These are phyloP conservation scores for Chaenodraco wilsoni DNA, from an alignment of 2,797 vertebrate species.

Conservation along the genomic window DNA sequence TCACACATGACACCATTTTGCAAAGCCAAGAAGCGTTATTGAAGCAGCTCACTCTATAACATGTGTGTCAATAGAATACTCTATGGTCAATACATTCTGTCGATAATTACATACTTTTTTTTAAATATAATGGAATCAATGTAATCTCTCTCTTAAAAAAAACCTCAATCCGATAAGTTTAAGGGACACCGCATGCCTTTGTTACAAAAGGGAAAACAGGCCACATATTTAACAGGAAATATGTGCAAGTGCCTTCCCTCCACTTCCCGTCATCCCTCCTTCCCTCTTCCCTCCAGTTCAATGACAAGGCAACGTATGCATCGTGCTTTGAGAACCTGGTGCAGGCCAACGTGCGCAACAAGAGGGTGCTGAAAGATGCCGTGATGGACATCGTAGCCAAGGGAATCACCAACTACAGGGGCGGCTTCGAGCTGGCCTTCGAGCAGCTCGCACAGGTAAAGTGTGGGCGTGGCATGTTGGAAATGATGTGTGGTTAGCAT, in stretches of 20 bases:
- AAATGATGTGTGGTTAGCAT: background rate
- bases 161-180: constrained; percentile 10
- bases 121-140: constrained; percentile 27
- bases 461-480: background rate
- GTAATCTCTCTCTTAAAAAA: constrained; percentile 11
- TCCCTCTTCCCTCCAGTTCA: constrained; percentile 87
- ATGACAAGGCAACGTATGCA: constrained; percentile 87
- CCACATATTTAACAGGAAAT: constrained; percentile 80
- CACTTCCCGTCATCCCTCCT: constrained; percentile 72
- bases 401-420: constrained; percentile 94
- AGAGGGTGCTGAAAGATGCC: constrained; percentile 92
- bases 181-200: constrained; percentile 50
- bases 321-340: constrained; percentile 95
- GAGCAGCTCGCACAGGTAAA: constrained; percentile 84
- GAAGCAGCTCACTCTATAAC: constrained; percentile 14
- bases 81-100: background rate
- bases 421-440: constrained; percentile 94
- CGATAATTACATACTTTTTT: background rate
- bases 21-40: constrained; percentile 24
- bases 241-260: constrained; percentile 76
- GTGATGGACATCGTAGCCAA: constrained; percentile 92
- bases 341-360: constrained; percentile 97
- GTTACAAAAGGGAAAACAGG: constrained; percentile 37
- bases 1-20: constrained; percentile 31
- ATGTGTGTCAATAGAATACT: too few relatives aligned